Percentiles rank a stretch among this genome's conserved stretches.
These are phyloP conservation scores for Itoplectis maculator DNA, from an alignment of 2,888 invertebrate species.

Conservation along the genomic window DNA sequence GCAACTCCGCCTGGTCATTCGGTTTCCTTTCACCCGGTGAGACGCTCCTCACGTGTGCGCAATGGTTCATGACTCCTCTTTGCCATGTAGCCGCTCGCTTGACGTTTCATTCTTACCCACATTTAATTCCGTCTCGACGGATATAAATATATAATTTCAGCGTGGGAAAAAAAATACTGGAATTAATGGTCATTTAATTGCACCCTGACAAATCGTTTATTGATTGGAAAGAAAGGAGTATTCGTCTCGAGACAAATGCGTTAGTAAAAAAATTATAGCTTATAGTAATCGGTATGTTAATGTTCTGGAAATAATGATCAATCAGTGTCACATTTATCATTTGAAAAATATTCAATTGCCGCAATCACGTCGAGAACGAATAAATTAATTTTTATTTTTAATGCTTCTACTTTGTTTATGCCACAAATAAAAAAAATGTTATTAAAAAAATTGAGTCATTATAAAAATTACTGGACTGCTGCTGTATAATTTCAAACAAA, in stretches of 20 bases:
- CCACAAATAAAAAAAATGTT: neutral
- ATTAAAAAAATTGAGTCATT: no score
- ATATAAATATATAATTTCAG: neutral
- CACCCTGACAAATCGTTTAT: neutral
- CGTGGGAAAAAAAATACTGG: neutral
- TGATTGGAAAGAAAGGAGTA: neutral
- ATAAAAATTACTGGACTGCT: neutral
- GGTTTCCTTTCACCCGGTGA: slow-evolving; percentile 59
- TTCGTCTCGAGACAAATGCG: neutral
- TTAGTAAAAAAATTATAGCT: neutral
- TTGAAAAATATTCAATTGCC: neutral
- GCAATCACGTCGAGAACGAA: neutral
- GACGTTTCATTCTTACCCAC: slow-evolving; percentile 22
- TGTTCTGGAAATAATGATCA: no score
- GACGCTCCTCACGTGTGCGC: slow-evolving; percentile 36
- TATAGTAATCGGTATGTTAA: no score
- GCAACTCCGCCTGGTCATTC: slow-evolving; percentile 53
- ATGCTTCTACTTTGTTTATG: neutral
- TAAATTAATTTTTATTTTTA: neutral
- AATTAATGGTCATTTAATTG: neutral
- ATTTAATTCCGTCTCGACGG: neutral
- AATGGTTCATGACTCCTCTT: slow-evolving; percentile 24
- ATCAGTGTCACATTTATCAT: neutral
- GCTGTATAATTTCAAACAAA: neutral
- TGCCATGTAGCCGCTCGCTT: slow-evolving; percentile 11